phyloP scores from a whole-genome alignment of 2,113 vertebrate genomes.

The Neomonachus schauinslandi region DNA sequence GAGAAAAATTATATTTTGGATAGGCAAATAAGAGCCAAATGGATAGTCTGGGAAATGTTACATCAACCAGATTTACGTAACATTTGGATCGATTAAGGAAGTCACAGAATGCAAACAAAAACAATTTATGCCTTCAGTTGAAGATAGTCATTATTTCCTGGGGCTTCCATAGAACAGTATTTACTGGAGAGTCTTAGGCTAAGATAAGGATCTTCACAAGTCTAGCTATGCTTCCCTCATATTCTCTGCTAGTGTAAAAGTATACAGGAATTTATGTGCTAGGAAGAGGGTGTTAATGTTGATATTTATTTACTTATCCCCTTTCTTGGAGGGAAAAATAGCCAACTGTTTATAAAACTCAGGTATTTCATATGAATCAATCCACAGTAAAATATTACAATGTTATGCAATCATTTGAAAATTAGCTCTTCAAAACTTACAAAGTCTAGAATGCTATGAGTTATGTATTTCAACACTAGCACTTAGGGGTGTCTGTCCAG shows the following conservation, averaged over 20 bases:
- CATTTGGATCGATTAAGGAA: not conserved
- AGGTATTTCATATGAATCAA: not conserved
- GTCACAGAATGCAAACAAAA: not conserved
- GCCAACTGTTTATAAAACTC: not conserved
- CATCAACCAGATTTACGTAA: slow-evolving; percentile 17
- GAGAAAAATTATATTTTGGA: not conserved
- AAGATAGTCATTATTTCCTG: not conserved
- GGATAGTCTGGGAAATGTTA: not conserved
- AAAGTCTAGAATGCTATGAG: not conserved
- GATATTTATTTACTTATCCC: not conserved
- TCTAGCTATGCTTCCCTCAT: not conserved
- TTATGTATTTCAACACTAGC: not conserved
- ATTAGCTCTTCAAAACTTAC: not conserved
- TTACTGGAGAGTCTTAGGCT: not conserved
- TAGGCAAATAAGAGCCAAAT: not conserved
- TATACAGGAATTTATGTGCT: not conserved
- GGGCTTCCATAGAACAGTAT: not conserved
- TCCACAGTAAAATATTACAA: not conserved
- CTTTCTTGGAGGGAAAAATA: not conserved
- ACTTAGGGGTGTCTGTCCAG: not conserved
- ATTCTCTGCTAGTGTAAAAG: not conserved
- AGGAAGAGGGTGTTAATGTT: not conserved
- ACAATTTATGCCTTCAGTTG: not conserved
- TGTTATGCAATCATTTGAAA: not conserved
- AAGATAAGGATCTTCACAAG: not conserved